These are phyloP conservation scores for Pseudoips prasinana DNA, from an alignment of 2,888 invertebrate genomes.

Conservation along the genomic window DNA sequence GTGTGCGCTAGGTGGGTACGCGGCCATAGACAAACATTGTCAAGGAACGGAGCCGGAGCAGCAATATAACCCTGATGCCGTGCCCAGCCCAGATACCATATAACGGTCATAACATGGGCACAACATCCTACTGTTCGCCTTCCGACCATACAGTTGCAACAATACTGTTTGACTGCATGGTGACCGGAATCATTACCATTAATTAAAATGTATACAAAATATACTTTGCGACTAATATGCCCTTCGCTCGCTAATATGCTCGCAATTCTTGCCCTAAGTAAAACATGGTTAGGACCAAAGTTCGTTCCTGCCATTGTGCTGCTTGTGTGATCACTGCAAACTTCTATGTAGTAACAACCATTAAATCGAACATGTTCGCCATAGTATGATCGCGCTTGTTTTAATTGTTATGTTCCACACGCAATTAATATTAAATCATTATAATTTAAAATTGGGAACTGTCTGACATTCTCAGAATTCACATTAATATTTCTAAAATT, in stretches of 20 bases:
- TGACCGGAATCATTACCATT: background rate
- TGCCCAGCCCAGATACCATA: conserved; percentile 1
- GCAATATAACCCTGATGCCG: background rate
- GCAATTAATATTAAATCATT: background rate
- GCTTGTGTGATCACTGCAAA: background rate
- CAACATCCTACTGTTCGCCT: conserved; percentile 5
- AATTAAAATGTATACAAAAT: background rate
- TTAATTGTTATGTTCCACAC: conserved; percentile 4
- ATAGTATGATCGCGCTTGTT: conserved; percentile 6
- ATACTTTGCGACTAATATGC: conserved; percentile 3
- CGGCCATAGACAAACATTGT: too few relatives aligned
- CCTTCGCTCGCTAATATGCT: too few relatives aligned
- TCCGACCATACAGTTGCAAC: conserved; percentile 6
- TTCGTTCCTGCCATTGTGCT: background rate
- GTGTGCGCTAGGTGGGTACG: too few relatives aligned
- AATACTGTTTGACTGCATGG: background rate
- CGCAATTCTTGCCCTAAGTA: background rate
- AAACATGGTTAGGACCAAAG: background rate
- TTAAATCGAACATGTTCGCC: conserved; percentile 1
- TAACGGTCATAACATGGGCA: conserved; percentile 1
- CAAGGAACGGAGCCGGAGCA: background rate
- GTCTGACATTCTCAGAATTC: background rate
- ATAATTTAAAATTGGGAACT: conserved; percentile 1
- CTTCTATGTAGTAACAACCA: background rate
- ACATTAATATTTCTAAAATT: background rate